Conservation (phyloP, 2,797 vertebrate species). For the Labeo calbasu region DNA sequence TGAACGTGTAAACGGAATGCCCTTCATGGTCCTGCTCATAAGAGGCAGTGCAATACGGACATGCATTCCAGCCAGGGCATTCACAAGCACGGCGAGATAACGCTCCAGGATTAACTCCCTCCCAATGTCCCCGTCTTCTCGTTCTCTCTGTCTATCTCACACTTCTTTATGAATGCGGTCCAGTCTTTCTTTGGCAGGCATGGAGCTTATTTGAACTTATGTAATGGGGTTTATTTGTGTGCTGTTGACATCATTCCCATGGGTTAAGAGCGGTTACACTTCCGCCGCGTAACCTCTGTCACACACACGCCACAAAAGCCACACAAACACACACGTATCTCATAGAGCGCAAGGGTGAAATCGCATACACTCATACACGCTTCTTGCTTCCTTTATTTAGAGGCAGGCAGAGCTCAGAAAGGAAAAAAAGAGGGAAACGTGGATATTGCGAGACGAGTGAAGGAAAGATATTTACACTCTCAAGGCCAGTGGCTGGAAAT, state of each 20-base stretch:
- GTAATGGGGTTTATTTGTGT: conserved; percentile 85
- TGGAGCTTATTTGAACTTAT: conserved; percentile 78
- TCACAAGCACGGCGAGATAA: conserved; percentile 60
- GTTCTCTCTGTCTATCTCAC: conserved; percentile 56
- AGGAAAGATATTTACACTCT: conserved; percentile 53
- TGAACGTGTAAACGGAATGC: conserved; percentile 53
- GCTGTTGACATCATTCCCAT: conserved; percentile 78
- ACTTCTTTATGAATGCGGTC: conserved; percentile 69
- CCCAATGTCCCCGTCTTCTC: conserved; percentile 50
- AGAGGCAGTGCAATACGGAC: conserved; percentile 48
- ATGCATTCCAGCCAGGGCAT: conserved; percentile 56
- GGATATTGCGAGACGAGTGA: conserved; percentile 38
- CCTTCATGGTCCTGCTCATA: conserved; percentile 56
- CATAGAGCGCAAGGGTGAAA: conserved; percentile 37
- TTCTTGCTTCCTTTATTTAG: conserved; percentile 45
- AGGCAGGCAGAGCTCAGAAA: conserved; percentile 19
- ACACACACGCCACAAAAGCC: conserved; percentile 71
- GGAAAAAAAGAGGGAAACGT: conserved; percentile 4
- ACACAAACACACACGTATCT: conserved; percentile 43
- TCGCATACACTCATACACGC: conserved; percentile 42
- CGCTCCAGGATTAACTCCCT: conserved; percentile 61
- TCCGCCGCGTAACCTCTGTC: conserved; percentile 67
- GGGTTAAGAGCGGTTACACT: conserved; percentile 83
- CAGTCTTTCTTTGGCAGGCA: conserved; percentile 71
- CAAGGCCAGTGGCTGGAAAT: conserved; percentile 51